Percentiles rank a stretch among this genome's conserved stretches.
phyloP scores from a whole-genome alignment of 2,888 invertebrate species.

The Polydrusus pterygomalis region DNA sequence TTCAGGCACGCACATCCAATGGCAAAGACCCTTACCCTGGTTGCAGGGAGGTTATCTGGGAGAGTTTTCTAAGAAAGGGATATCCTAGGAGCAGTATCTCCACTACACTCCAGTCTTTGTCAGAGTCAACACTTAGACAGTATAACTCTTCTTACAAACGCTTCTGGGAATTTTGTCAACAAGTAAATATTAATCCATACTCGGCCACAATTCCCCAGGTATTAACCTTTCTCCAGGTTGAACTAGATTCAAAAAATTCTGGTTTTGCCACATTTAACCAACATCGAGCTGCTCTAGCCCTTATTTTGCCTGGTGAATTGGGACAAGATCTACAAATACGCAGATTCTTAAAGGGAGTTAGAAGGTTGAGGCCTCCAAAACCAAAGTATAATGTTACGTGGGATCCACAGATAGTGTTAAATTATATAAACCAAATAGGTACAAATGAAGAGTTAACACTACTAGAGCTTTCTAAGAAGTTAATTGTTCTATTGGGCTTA shows the following conservation, averaged over 20 bases:
- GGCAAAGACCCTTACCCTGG: slow-evolving; percentile 4
- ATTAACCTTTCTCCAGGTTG: not conserved
- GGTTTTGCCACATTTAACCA: slow-evolving; percentile 60
- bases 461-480: slow-evolving; percentile 55
- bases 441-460: slow-evolving; percentile 38
- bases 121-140: not conserved
- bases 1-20: not conserved
- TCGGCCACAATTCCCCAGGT: not conserved
- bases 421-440: slow-evolving; percentile 10
- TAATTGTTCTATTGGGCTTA: slow-evolving; percentile 58
- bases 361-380: slow-evolving; percentile 55
- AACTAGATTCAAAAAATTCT: not conserved
- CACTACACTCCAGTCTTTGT: not conserved
- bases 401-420: slow-evolving; percentile 59
- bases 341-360: slow-evolving; percentile 59
- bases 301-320: slow-evolving; percentile 47
- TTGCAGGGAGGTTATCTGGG: slow-evolving; percentile 4
- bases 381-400: slow-evolving; percentile 61
- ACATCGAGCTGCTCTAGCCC: slow-evolving; percentile 57
- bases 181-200: not conserved
- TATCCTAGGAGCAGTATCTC: not conserved
- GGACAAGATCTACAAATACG: slow-evolving; percentile 53
- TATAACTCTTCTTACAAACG: not conserved
- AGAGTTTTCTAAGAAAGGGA: not conserved
- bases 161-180: not conserved